Conservation (phyloP, 1,140 invertebrate genomes). For the Drosophila parabipectinata region DNA sequence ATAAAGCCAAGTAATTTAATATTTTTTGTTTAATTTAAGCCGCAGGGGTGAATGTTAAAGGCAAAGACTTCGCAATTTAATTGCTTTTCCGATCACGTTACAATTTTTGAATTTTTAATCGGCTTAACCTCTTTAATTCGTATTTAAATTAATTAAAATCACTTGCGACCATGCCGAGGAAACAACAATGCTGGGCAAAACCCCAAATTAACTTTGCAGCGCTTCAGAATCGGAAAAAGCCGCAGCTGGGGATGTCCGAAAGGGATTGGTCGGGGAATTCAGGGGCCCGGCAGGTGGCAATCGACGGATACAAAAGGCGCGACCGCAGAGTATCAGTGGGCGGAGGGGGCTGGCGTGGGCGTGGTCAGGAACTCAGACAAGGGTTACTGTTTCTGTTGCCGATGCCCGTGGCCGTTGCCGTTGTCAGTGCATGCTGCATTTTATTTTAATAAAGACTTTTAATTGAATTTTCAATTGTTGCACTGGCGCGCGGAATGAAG, state of each 20-base stretch:
- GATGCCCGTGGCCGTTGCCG: slow-evolving; percentile 48
- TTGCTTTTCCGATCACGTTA: slow-evolving; percentile 56
- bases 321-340: slow-evolving; percentile 45
- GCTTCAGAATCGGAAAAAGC: slow-evolving; percentile 64
- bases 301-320: slow-evolving; percentile 55
- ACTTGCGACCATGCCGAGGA: slow-evolving; percentile 63
- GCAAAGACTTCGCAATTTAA: slow-evolving; percentile 60
- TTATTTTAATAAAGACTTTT: slow-evolving; percentile 83
- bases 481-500: slow-evolving; percentile 19
- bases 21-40: background rate
- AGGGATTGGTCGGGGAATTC: slow-evolving; percentile 8
- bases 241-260: slow-evolving; percentile 45
- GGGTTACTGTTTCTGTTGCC: slow-evolving; percentile 8
- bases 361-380: slow-evolving; percentile 16
- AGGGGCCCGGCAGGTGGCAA: slow-evolving; percentile 63
- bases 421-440: slow-evolving; percentile 63
- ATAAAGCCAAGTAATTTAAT: background rate
- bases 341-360: slow-evolving; percentile 6
- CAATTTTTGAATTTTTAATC: slow-evolving; percentile 77
- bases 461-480: slow-evolving; percentile 82
- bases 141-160: slow-evolving; percentile 82
- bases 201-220: slow-evolving; percentile 77
- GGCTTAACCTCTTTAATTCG: slow-evolving; percentile 75
- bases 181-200: slow-evolving; percentile 51
- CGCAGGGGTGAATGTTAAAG: background rate